A percentile compares a stretch with the other conserved stretches of the same genome.
These are phyloP conservation scores for Magallana gigas DNA, from an alignment of 1,140 invertebrate species.

Conservation along the genomic window DNA sequence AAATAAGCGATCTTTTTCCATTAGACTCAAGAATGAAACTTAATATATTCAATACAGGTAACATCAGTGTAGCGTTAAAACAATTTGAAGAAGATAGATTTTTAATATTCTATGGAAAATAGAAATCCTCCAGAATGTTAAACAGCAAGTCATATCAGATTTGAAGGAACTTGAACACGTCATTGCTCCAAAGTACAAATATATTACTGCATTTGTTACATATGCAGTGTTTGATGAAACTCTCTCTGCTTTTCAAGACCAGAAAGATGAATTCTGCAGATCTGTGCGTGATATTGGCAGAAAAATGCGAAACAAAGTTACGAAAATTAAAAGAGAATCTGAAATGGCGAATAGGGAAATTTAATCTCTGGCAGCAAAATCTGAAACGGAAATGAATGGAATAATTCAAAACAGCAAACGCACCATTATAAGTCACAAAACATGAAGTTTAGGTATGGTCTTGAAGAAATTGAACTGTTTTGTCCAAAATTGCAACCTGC, in stretches of 20 bases:
- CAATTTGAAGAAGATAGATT: no score
- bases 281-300: neutral
- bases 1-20: no score
- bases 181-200: neutral
- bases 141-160: neutral
- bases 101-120: no score
- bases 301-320: neutral
- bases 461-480: neutral
- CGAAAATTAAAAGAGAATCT: neutral
- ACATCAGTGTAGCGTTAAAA: no score
- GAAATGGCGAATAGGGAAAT: neutral
- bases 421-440: neutral
- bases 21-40: no score
- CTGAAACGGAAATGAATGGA: neutral
- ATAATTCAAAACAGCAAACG: neutral
- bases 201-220: neutral
- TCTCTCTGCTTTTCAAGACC: neutral
- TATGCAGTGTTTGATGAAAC: neutral
- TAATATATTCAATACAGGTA: no score
- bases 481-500: neutral
- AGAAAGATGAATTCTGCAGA: neutral
- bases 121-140: neutral
- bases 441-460: neutral
- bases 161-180: neutral
- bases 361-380: neutral